These are phyloP conservation scores for Mus caroli DNA, from an alignment of 2,797 vertebrate genomes.

Conservation along the genomic window DNA sequence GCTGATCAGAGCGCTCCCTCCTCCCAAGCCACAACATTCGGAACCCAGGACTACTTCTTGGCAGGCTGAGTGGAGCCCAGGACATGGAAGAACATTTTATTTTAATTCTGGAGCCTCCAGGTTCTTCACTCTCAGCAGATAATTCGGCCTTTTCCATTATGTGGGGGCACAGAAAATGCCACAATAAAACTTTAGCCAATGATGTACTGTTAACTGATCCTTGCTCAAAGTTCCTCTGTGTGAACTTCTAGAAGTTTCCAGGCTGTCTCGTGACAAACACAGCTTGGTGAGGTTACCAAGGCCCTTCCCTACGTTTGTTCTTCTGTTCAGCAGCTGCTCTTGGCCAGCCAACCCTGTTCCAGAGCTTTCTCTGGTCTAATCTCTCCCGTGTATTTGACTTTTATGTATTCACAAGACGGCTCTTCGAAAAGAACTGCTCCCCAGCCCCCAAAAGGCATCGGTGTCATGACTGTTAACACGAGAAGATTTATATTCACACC, in stretches of 20 bases:
- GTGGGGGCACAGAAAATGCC: neutral
- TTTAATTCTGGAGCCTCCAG: conserved; percentile 58
- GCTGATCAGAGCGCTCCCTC: conserved; percentile 58
- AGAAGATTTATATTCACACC: conserved; percentile 68
- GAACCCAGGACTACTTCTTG: conserved; percentile 53
- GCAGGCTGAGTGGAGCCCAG: conserved; percentile 42
- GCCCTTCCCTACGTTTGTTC: neutral
- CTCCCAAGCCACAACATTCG: conserved; percentile 48
- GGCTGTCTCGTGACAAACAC: conserved; percentile 16
- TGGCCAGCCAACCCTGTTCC: conserved; percentile 8
- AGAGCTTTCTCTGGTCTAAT: neutral
- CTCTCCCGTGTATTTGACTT: conserved; percentile 19
- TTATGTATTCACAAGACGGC: conserved; percentile 5
- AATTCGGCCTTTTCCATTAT: neutral
- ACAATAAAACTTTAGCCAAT: conserved; percentile 53
- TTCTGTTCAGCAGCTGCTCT: conserved; percentile 3
- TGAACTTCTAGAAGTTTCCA: conserved; percentile 57
- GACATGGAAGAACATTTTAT: conserved; percentile 45
- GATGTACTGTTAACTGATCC: neutral
- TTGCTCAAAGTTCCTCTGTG: neutral
- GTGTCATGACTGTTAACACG: neutral
- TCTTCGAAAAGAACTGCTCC: conserved; percentile 54
- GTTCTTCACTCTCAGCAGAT: neutral
- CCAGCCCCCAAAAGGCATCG: conserved; percentile 41
- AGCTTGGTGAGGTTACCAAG: conserved; percentile 23